phyloP scores from a whole-genome alignment of 2,888 invertebrate species.

The Himalopsyche tibetana region DNA sequence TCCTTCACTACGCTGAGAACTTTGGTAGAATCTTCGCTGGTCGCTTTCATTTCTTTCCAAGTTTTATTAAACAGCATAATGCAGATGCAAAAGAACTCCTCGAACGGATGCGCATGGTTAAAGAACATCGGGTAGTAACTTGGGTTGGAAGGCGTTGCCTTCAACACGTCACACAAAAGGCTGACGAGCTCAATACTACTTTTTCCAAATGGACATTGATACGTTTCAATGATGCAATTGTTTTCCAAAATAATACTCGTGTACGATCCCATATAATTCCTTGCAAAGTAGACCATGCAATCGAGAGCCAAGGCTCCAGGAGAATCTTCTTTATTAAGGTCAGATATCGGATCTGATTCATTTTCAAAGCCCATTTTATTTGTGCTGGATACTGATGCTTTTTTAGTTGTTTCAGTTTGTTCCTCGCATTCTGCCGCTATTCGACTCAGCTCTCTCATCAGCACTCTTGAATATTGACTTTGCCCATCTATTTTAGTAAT shows the following conservation, averaged over 20 bases:
- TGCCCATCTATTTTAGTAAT: constrained; percentile 93
- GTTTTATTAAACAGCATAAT: constrained; percentile 96
- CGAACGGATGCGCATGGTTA: constrained; percentile 96
- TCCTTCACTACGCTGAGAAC: constrained; percentile 96
- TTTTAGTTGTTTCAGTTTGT: constrained; percentile 76
- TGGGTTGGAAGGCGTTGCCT: constrained; percentile 91
- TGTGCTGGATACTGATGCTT: constrained; percentile 85
- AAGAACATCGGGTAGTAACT: constrained; percentile 96
- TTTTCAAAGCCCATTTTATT: constrained; percentile 96
- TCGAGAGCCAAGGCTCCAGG: constrained; percentile 95
- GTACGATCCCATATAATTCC: constrained; percentile 91
- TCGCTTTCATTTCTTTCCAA: constrained; percentile 99
- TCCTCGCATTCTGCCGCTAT: constrained; percentile 95
- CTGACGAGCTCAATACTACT: constrained; percentile 94
- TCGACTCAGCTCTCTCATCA: constrained; percentile 91
- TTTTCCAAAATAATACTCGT: constrained; percentile 94
- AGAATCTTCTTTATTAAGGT: constrained; percentile 93
- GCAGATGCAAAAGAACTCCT: constrained; percentile 96
- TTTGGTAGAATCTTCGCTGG: constrained; percentile 96
- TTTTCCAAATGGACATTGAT: constrained; percentile 97
- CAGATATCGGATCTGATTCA: constrained; percentile 93
- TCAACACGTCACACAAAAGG: constrained; percentile 91
- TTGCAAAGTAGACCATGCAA: constrained; percentile 96
- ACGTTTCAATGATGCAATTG: constrained; percentile 94
- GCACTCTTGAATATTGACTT: constrained; percentile 92